These are phyloP conservation scores for Folsomia candida DNA, from an alignment of 2,888 invertebrate genomes.

Conservation along the genomic window DNA sequence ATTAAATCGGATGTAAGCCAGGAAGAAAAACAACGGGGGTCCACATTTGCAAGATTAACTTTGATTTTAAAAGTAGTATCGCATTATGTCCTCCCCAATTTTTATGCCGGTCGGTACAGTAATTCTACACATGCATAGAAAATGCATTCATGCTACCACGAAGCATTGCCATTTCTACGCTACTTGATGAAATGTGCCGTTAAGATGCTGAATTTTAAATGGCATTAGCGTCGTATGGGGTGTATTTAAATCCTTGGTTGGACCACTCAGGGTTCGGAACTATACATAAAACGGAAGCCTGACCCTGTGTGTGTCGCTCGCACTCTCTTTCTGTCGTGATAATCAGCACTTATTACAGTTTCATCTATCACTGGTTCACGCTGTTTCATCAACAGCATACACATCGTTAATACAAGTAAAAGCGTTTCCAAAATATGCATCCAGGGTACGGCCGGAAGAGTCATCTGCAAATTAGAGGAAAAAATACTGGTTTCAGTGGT, in stretches of 20 bases:
- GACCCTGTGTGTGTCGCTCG: too few relatives aligned
- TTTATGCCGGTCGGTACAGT: background rate
- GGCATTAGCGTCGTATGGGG: background rate
- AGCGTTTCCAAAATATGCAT: too few relatives aligned
- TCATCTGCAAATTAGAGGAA: background rate
- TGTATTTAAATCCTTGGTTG: background rate
- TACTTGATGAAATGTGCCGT: background rate
- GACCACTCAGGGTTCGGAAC: background rate
- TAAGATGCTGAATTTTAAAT: background rate
- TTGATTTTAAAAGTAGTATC: background rate
- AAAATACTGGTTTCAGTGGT: background rate
- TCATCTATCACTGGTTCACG: too few relatives aligned
- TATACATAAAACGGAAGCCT: background rate
- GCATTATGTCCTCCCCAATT: too few relatives aligned
- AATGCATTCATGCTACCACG: background rate
- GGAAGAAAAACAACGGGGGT: slow-evolving; percentile 1
- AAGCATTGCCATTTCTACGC: background rate
- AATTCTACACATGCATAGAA: too few relatives aligned
- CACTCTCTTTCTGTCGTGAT: too few relatives aligned
- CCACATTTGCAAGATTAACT: background rate
- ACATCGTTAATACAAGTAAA: too few relatives aligned
- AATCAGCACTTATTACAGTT: background rate
- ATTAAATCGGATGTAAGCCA: slow-evolving; percentile 3
- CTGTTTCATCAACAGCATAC: too few relatives aligned
- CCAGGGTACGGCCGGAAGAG: too few relatives aligned